Conservation (phyloP, 2,888 invertebrate species). For the Bugulina stolonifera region DNA sequence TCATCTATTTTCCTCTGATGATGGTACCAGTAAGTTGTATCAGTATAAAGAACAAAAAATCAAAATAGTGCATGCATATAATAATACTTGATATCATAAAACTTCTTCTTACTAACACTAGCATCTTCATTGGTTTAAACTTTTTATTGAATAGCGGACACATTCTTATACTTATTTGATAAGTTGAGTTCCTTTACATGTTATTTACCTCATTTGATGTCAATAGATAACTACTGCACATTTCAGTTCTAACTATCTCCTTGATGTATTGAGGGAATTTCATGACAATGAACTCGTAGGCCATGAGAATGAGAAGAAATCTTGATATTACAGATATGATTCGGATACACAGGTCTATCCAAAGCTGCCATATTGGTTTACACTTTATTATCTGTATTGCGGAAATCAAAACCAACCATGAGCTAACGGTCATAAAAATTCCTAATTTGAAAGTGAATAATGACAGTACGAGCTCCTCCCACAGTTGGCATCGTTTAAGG, state of each 20-base stretch:
- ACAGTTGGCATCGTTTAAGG: neutral
- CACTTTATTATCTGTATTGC: neutral
- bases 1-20: no score
- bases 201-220: constrained; percentile 13
- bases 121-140: neutral
- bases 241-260: neutral
- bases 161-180: no score
- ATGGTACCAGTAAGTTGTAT: no score
- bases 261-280: constrained; percentile 19
- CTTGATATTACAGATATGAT: no score
- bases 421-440: constrained; percentile 1
- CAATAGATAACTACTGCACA: neutral
- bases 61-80: neutral
- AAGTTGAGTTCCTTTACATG: no score
- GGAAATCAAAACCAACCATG: neutral
- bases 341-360: neutral
- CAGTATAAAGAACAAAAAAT: neutral
- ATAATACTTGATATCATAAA: neutral
- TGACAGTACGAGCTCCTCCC: neutral
- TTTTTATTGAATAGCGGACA: no score
- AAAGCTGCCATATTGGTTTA: constrained; percentile 23
- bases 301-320: neutral
- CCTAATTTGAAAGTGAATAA: constrained; percentile 16
- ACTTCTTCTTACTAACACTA: neutral
- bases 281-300: constrained; percentile 15